Evolutionary conservation across 1,140 invertebrate genomes (phyloP), one percentile per base, ranked within the genome.

Genomic region (Laodelphax striatellus): DNA sequence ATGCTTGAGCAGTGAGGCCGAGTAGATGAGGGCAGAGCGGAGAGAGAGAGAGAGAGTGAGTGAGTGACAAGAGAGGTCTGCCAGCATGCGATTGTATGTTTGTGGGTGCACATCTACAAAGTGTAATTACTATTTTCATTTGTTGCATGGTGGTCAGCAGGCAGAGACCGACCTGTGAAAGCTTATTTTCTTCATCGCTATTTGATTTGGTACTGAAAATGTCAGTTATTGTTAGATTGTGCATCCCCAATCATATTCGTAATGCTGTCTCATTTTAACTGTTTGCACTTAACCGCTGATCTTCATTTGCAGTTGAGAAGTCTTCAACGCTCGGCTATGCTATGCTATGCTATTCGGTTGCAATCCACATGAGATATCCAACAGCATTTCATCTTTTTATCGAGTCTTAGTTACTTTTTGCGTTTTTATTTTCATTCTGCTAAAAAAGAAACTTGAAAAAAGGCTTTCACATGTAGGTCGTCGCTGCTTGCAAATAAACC

Each of bases 111-210:
- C 46, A 50, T 19, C 46, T 22, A 38, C 4, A 38, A 38, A 50
- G 21, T 50, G 46, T 50, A 50, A 50, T 50, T 50, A 19, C 9
- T 50, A 22, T 50, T 50, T 50, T 17, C 46, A 22, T 50, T 50
- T 50, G 22, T 60, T 55, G 59, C 53, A 60, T 52, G 38, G 21
- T 24, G 38, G 21, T 24, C 31, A 42, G 22, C 19, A 42, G 53
- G 59, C 59, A 55, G 59, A 50, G 59, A 60, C 59, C 58, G 41
- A 54, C 53, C 59, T 60, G 59, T 60, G 59, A 60, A 60, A 60
- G 59, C 59, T 60, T 55, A 38, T 42, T 44, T 50, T 60, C n/a
- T 38, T 38, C 24, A 53, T 54, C 21, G 21, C 19, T 60, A 16
- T 60, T 43, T 31, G 52, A 60, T 31, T 60, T 52, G 34, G 22